Evolutionary conservation across 2,888 invertebrate genomes (phyloP).

Genomic region (Drosophila koepferae): DNA sequence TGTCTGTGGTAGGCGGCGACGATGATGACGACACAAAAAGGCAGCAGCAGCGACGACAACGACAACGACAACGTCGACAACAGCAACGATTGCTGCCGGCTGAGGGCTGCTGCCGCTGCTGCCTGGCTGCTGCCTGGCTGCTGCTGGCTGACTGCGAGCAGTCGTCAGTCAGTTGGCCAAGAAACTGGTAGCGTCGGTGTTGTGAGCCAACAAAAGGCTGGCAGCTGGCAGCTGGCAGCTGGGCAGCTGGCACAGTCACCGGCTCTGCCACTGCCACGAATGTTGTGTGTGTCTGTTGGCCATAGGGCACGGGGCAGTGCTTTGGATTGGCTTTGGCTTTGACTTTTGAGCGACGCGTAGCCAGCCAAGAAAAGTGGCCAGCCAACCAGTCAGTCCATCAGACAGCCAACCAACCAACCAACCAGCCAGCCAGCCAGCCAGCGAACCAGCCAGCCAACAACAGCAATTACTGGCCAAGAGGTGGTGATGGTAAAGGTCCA

Average conservation of each 20-base stretch:
- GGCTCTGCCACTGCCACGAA: constrained; percentile 44
- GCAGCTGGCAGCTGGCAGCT: constrained; percentile 71
- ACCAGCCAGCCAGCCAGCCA: constrained; percentile 45
- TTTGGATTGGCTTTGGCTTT: constrained; percentile 59
- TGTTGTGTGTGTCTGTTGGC: constrained; percentile 37
- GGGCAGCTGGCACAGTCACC: constrained; percentile 65
- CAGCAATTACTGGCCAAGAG: constrained; percentile 68
- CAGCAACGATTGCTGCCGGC: constrained; percentile 58
- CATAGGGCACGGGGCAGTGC: constrained; percentile 57
- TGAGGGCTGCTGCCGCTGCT: constrained; percentile 76
- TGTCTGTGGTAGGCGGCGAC: constrained; percentile 42
- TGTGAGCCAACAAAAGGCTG: constrained; percentile 79
- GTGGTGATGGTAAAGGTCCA: constrained; percentile 73
- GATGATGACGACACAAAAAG: constrained; percentile 75
- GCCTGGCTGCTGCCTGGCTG: constrained; percentile 47
- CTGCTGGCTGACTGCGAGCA: constrained; percentile 81
- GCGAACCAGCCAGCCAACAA: constrained; percentile 71
- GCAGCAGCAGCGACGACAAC: constrained; percentile 20
- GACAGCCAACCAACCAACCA: constrained; percentile 49
- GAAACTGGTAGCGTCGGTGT: constrained; percentile 82
- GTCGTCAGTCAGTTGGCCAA: constrained; percentile 84
- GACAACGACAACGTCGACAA: constrained; percentile 26
- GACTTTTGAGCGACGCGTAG: constrained; percentile 76
- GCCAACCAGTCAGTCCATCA: constrained; percentile 67
- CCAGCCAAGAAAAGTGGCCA: constrained; percentile 80